A percentile compares a stretch with the other conserved stretches of the same genome.
Evolutionary conservation across 2,113 vertebrate genomes (phyloP).

Genomic region (Sinocyclocheilus anophthalmus): DNA sequence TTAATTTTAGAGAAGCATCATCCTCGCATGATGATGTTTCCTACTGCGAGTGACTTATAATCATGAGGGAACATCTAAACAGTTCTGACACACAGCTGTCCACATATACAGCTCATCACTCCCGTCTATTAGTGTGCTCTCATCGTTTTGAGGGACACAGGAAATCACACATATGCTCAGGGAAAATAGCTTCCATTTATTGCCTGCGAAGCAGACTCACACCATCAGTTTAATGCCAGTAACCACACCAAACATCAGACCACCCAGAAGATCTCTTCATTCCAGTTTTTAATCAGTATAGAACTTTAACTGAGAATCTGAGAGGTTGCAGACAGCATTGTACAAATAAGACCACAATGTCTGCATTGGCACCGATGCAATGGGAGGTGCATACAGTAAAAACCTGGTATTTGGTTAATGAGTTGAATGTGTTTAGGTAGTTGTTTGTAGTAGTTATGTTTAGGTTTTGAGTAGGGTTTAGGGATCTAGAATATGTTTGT

Average conservation of each 20-base stretch:
- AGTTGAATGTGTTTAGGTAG: not conserved
- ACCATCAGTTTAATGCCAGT: slow-evolving; percentile 60
- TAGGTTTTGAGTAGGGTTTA: too few relatives aligned
- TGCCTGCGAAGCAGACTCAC: slow-evolving; percentile 45
- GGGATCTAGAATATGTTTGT: too few relatives aligned
- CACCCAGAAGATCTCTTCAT: slow-evolving; percentile 54
- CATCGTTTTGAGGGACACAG: not conserved
- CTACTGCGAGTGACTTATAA: not conserved
- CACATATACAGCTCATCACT: not conserved
- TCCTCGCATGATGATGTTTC: slow-evolving; percentile 11
- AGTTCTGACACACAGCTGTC: not conserved
- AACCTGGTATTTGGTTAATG: not conserved
- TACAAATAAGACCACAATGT: not conserved
- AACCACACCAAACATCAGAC: slow-evolving; percentile 51
- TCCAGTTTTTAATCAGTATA: slow-evolving; percentile 57
- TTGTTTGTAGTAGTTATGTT: too few relatives aligned
- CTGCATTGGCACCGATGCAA: slow-evolving; percentile 33
- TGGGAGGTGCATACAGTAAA: not conserved
- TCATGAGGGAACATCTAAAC: not conserved
- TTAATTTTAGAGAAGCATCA: slow-evolving; percentile 8
- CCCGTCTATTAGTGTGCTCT: slow-evolving; percentile 31
- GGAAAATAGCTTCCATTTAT: slow-evolving; percentile 46
- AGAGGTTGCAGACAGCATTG: not conserved
- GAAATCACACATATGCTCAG: slow-evolving; percentile 46
- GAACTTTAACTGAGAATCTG: slow-evolving; percentile 60